Conservation (phyloP, 2,113 vertebrate species). For the Megaceryle torquata region DNA sequence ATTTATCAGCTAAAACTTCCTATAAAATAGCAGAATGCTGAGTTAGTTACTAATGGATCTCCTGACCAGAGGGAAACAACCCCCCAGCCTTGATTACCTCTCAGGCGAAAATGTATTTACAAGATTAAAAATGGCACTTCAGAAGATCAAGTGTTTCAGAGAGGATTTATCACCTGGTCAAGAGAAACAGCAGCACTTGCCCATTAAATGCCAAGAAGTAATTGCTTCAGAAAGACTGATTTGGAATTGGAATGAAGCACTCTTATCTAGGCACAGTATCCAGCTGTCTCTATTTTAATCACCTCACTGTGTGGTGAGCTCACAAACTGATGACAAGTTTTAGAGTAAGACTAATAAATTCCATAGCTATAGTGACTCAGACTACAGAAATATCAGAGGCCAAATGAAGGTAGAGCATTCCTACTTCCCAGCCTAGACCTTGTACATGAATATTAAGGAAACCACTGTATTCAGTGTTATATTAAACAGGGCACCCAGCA, state of each 20-base stretch:
- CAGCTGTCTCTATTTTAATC: conserved; percentile 9
- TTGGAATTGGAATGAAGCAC: conserved; percentile 24
- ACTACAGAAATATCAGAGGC: background rate
- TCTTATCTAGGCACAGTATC: background rate
- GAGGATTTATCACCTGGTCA: conserved; percentile 40
- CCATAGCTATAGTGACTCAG: background rate
- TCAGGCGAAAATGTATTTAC: conserved; percentile 46
- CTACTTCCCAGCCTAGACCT: background rate
- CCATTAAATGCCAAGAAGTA: conserved; percentile 51
- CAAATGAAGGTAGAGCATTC: background rate
- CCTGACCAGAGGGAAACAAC: conserved; percentile 39
- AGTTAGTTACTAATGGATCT: conserved; percentile 67
- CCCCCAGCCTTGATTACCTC: conserved; percentile 63
- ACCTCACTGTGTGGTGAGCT: background rate
- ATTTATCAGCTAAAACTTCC: conserved; percentile 43
- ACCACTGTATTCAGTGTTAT: background rate
- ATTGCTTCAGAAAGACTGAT: conserved; percentile 51
- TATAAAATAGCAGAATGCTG: conserved; percentile 6
- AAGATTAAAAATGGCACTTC: conserved; percentile 51
- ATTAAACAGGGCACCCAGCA: background rate
- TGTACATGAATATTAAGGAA: background rate
- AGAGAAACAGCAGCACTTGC: conserved; percentile 29
- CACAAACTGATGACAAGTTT: background rate
- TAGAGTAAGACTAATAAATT: background rate
- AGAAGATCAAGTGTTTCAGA: conserved; percentile 60